Conservation (phyloP, 1,140 invertebrate genomes). For the Papilio aristodemus region DNA sequence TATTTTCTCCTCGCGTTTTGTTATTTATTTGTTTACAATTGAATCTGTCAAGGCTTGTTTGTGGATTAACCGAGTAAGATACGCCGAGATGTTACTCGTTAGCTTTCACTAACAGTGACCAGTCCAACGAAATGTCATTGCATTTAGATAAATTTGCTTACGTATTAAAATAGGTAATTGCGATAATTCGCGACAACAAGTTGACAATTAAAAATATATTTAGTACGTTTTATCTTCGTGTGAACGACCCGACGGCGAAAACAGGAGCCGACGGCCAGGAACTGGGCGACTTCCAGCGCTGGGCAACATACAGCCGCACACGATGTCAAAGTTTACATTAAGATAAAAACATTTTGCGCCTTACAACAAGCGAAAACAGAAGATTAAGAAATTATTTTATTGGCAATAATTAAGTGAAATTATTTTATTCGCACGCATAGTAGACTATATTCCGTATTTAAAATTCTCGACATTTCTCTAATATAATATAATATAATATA, state of each 20-base stretch:
- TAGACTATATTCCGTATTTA: too few relatives aligned
- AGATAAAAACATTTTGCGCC: not conserved
- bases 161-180: slow-evolving; percentile 7
- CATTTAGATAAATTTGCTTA: not conserved
- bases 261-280: slow-evolving; percentile 1
- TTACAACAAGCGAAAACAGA: not conserved
- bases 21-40: too few relatives aligned
- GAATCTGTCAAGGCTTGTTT: too few relatives aligned
- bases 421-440: too few relatives aligned
- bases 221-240: slow-evolving; percentile 1
- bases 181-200: slow-evolving; percentile 8
- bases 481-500: too few relatives aligned
- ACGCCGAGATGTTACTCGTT: too few relatives aligned
- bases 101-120: not conserved
- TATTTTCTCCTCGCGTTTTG: too few relatives aligned
- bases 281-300: not conserved
- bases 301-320: too few relatives aligned
- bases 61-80: too few relatives aligned
- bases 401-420: too few relatives aligned
- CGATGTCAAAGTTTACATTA: slow-evolving; percentile 2
- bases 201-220: slow-evolving; percentile 3
- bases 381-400: too few relatives aligned
- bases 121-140: slow-evolving; percentile 9
- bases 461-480: too few relatives aligned
- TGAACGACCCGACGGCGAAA: not conserved